Evolutionary conservation across 2,113 vertebrate genomes (phyloP).

Genomic region (Coptodon rendalli): DNA sequence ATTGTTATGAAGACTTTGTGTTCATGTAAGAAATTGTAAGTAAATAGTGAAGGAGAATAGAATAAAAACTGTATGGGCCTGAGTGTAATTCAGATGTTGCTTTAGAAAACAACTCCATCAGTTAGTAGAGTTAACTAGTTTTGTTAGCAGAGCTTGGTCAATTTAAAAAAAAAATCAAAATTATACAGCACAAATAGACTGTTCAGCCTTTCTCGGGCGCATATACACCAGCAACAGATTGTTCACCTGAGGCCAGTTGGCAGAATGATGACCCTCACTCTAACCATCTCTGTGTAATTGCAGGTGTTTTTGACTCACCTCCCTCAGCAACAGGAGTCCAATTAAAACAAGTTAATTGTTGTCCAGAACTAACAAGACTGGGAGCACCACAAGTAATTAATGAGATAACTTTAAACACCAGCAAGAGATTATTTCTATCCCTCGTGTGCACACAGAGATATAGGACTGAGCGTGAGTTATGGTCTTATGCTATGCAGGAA

Average conservation of each 20-base stretch:
- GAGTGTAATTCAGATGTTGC: neutral
- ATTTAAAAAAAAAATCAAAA: neutral
- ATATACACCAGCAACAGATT: neutral
- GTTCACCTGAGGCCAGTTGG: neutral
- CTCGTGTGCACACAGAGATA: neutral
- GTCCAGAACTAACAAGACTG: conserved; percentile 16
- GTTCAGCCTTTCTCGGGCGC: rapidly evolving
- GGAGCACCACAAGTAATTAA: conserved; percentile 28
- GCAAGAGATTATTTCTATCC: neutral
- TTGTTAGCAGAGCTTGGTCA: neutral
- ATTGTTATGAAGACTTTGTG: neutral
- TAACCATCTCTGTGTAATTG: neutral
- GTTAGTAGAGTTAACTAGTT: neutral
- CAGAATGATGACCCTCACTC: neutral
- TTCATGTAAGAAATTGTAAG: neutral
- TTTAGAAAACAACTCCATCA: neutral
- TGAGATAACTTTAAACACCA: conserved; percentile 8
- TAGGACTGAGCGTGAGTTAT: neutral
- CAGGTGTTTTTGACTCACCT: conserved; percentile 15
- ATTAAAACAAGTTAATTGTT: conserved; percentile 54
- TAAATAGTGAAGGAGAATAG: neutral
- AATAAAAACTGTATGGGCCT: neutral
- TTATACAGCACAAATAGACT: neutral
- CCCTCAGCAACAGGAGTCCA: neutral
- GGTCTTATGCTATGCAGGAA: neutral